These are phyloP conservation scores for Xanthorhoe spadicearia DNA, from an alignment of 2,888 invertebrate species.

Conservation along the genomic window DNA sequence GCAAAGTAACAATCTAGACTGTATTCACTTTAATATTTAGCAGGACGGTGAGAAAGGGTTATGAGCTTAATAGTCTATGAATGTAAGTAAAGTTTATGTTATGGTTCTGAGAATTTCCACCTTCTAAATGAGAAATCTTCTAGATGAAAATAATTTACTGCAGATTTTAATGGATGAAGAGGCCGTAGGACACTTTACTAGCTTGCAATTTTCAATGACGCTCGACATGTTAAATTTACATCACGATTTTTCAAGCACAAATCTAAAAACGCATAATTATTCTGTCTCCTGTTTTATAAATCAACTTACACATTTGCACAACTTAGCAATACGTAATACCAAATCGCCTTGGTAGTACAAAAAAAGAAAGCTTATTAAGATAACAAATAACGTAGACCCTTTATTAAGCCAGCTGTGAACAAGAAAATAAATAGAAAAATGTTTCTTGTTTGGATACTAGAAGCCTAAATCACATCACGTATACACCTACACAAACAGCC, in stretches of 20 bases:
- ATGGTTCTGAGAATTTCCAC: too few relatives aligned
- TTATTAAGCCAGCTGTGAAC: conserved; percentile 10
- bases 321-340: not conserved
- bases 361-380: not conserved
- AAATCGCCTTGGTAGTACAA: not conserved
- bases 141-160: too few relatives aligned
- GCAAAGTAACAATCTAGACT: not conserved
- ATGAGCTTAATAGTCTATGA: not conserved
- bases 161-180: too few relatives aligned
- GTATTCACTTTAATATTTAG: not conserved
- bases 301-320: too few relatives aligned
- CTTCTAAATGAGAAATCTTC: too few relatives aligned
- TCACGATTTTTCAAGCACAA: too few relatives aligned
- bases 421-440: conserved; percentile 13
- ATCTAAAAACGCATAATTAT: too few relatives aligned
- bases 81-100: not conserved
- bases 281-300: too few relatives aligned
- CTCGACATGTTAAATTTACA: too few relatives aligned
- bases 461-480: conserved; percentile 59
- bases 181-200: too few relatives aligned
- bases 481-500: conserved; percentile 55
- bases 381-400: not conserved
- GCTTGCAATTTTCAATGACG: too few relatives aligned
- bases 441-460: conserved; percentile 32
- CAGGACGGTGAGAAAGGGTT: not conserved